A percentile compares a stretch with the other conserved stretches of the same genome.
Evolutionary conservation across 1,140 invertebrate genomes (phyloP).

Genomic region (Drosophila pseudoananassae): DNA sequence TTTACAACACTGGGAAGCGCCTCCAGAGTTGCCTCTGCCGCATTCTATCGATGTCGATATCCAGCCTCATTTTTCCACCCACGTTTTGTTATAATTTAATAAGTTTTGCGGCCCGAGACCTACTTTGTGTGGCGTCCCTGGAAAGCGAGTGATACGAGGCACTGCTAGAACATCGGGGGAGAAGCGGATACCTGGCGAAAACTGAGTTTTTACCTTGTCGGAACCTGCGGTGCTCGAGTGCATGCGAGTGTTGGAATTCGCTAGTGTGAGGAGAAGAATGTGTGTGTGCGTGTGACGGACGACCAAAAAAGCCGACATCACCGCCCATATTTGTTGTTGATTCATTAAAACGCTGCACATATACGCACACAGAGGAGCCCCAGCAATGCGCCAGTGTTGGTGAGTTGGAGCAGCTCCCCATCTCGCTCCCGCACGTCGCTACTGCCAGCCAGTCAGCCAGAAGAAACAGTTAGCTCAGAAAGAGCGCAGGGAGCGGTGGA

Average conservation of each 20-base stretch:
- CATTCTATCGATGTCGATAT: neutral
- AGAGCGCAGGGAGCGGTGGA: constrained; percentile 67
- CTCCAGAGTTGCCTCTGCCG: neutral
- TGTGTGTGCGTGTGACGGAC: constrained; percentile 43
- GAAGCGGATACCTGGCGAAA: neutral
- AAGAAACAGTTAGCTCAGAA: constrained; percentile 69
- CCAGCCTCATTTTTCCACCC: constrained; percentile 27
- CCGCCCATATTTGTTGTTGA: constrained; percentile 81
- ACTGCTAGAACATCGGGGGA: neutral
- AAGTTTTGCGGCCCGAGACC: constrained; percentile 34
- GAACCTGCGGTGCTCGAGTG: constrained; percentile 26
- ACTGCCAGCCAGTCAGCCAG: constrained; percentile 26
- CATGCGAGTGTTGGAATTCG: constrained; percentile 65
- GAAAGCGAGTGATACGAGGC: neutral
- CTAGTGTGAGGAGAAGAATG: constrained; percentile 48
- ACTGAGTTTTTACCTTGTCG: neutral
- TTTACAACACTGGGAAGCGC: neutral
- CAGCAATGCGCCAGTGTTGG: constrained; percentile 42
- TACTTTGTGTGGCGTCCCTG: constrained; percentile 6
- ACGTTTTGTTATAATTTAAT: constrained; percentile 45
- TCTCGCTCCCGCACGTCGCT: constrained; percentile 57
- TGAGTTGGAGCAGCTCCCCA: constrained; percentile 68
- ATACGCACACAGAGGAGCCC: constrained; percentile 16
- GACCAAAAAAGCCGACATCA: constrained; percentile 81
- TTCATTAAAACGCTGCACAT: constrained; percentile 70